Evolutionary conservation across 2,888 invertebrate species (phyloP).

Genomic region (Magallana nippona): DNA sequence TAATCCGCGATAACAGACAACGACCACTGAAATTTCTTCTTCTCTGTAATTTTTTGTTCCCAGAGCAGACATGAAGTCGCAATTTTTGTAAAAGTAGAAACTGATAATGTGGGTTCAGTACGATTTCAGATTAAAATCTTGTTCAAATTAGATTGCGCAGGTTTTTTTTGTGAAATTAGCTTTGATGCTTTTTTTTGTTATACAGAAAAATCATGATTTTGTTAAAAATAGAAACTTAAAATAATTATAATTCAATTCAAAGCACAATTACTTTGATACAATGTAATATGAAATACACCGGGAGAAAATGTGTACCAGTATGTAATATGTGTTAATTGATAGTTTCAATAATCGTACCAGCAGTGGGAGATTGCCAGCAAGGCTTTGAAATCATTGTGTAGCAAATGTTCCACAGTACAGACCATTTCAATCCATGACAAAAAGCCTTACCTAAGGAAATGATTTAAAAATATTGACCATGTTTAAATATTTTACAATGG

Average conservation of each 20-base stretch:
- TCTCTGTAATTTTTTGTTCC: conserved; percentile 14
- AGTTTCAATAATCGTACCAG: neutral
- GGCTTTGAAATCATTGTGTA: conserved; percentile 2
- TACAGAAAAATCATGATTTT: too few species aligned
- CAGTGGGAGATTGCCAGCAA: neutral
- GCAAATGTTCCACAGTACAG: neutral
- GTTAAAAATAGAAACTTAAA: too few species aligned
- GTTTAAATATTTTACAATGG: conserved; percentile 24
- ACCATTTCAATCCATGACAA: neutral
- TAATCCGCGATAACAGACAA: conserved; percentile 1
- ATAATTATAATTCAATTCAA: too few species aligned
- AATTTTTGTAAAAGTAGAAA: neutral
- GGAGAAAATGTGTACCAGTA: too few species aligned
- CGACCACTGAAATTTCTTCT: neutral
- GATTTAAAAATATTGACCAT: conserved; percentile 19
- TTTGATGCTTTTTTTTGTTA: too few species aligned
- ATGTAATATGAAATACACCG: too few species aligned
- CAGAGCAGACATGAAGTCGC: neutral
- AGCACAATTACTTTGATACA: too few species aligned
- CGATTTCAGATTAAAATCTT: neutral
- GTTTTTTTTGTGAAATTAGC: too few species aligned
- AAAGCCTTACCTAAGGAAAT: conserved; percentile 1
- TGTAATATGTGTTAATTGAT: neutral
- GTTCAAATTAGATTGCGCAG: too few species aligned
- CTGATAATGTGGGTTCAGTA: neutral